These are phyloP conservation scores for Belgica antarctica DNA, from an alignment of 2,888 invertebrate genomes.

Conservation along the genomic window DNA sequence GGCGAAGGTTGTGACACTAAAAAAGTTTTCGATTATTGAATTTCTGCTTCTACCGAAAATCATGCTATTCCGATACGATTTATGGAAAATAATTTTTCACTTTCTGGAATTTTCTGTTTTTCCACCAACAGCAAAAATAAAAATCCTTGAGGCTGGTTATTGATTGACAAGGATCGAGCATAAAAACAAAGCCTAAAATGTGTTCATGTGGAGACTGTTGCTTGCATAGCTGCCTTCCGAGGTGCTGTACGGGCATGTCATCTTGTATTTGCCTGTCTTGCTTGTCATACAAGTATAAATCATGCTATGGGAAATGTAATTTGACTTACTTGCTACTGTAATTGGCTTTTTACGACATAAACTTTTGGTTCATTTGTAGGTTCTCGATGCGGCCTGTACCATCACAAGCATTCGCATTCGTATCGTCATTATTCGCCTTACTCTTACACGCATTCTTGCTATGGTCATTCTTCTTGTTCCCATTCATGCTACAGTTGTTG, in stretches of 20 bases:
- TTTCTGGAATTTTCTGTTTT: conserved; percentile 15
- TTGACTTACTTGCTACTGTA: neutral
- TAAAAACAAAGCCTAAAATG: neutral
- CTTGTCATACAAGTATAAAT: conserved; percentile 31
- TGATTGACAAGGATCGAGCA: neutral
- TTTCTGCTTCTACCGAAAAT: neutral
- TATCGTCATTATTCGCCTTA: conserved; percentile 27
- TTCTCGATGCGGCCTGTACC: conserved; percentile 38
- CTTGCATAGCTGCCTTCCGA: conserved; percentile 9
- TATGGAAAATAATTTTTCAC: neutral
- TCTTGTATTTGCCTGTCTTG: conserved; percentile 34
- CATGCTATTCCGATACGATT: conserved; percentile 17
- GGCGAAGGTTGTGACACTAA: conserved; percentile 41
- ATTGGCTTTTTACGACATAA: neutral
- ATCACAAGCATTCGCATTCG: conserved; percentile 20
- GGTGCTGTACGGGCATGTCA: conserved; percentile 36
- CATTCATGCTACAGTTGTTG: conserved; percentile 30
- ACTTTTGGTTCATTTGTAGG: too few relatives aligned
- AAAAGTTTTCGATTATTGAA: conserved; percentile 35
- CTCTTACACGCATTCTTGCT: too few relatives aligned
- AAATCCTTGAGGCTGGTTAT: conserved; percentile 19
- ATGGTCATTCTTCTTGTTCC: conserved; percentile 13
- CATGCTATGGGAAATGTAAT: conserved; percentile 41
- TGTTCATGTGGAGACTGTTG: conserved; percentile 41
- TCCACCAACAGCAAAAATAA: neutral